Evolutionary conservation across 1,140 invertebrate species (phyloP), one percentile per base, ranked within the genome.

Genomic region (Zaprionus taronus): DNA sequence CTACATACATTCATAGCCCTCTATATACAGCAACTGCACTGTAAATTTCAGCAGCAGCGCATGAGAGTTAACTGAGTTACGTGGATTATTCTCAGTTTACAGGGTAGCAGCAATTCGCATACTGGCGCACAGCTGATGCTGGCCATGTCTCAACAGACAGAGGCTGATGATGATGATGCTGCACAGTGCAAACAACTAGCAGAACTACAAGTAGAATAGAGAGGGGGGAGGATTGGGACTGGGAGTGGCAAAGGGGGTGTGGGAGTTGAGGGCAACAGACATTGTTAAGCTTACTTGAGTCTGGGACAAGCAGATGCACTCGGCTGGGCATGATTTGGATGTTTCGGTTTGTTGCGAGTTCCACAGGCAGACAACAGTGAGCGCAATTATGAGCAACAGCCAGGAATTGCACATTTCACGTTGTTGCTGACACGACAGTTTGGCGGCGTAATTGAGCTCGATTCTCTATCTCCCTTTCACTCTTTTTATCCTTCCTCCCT

Each of bases 261-360:
- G n/a, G 17, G 28, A 5, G 9, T 11, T 0, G 28, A 12, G 53
- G 12, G 28, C n/a, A 15, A 31, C 20, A 61, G 53, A 77, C 62
- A 87, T 89, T 89, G 84, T 89, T 89, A 90, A 89, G 84, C 81
- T 93, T 95, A 97, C 96, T 95, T 97, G 96, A 81, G 96, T 96
- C 84, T 96, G 95, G 58, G 96, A 97, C 49, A 97, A 94, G 92
- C 96, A 97, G 91, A 97, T 96, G 93, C 96, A 97, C 93, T 96
- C 95, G 78, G 94, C 93, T 73, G 96, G 96, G 90, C 96, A 97
- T 92, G 91, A 92, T 91, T 92, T 92, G 80, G 91, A 92, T 90
- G 91, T 84, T 92, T 92, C 91, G 83, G 83, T 87, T 81, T 91
- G 84, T 90, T 91, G 91, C 82, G 90, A 92, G 83, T 92, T 92